Evolutionary conservation across 1,140 invertebrate species (phyloP), one percentile per base, ranked within the genome.

Genomic region (Aphis gossypii): DNA sequence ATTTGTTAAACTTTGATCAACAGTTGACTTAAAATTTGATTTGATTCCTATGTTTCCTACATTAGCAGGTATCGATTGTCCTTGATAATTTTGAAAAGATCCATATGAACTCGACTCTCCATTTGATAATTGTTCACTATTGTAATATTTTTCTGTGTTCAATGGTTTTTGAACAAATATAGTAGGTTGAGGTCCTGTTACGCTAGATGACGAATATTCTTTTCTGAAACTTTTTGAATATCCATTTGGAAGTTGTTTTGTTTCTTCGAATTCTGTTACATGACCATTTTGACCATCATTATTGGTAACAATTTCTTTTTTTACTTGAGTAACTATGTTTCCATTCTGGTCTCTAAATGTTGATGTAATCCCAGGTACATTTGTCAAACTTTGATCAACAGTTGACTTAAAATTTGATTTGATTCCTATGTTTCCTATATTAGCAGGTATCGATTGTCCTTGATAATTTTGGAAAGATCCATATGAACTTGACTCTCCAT

Each of bases 221-320:
- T 92, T 92, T 92, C 82, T 83, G 44, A 91, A 91, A 76, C 90
- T 91, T n/a, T 82, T 91, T 46, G 90, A 76, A 41, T 91, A 91
- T 20, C 90, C 90, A 48, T 91, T 91, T 91, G 90, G 90, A 30
- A 91, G 25, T 82, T 91, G 90, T 82, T 91, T 91, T 9, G 51
- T 48, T 91, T 91, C 90, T 76, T 91, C 90, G 4, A 46, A 91
- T 76, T 91, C 90, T 21, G 48, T 14, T 21, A 48, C 44, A n/a
- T 48, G 60, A 11, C 60, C 44, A 82, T 91, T 91, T 46, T 91
- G 60, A 44, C 90, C 90, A 76, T 91, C 48, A 44, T 82, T 25
- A 35, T 91, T 91, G 8, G 46, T 82, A 7, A 82, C 35, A 41
- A 41, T 23, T 91, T 91, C 90, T 46, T 91, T 91, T 48, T 76